Conservation (phyloP, 1,140 invertebrate species). For the Aphelenchoides besseyi region DNA sequence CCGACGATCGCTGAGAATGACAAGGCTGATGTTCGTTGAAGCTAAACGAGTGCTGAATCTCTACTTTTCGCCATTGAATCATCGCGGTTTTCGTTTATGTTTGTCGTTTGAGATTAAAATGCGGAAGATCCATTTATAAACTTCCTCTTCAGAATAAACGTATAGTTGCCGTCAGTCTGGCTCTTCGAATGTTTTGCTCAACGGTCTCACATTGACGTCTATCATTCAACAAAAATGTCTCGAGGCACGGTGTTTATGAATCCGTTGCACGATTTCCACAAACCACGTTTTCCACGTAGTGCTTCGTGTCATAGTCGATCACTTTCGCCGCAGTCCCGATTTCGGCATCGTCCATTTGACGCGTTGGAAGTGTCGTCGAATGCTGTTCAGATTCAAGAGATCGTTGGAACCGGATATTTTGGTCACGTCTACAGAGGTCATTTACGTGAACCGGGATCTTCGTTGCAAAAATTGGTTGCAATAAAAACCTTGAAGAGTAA, state of each 20-base stretch:
- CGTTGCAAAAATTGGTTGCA: slow-evolving; percentile 36
- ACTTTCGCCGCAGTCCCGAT: slow-evolving; percentile 15
- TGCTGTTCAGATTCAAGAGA: slow-evolving; percentile 28
- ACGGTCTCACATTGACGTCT: too few species aligned
- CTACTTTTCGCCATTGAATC: too few species aligned
- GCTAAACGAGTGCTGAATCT: too few species aligned
- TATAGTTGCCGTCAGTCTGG: too few species aligned
- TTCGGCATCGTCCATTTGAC: slow-evolving; percentile 10
- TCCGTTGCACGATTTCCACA: slow-evolving; percentile 5
- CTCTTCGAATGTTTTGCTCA: too few species aligned
- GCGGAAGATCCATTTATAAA: too few species aligned
- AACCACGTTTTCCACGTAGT: slow-evolving; percentile 11
- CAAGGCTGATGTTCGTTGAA: too few species aligned
- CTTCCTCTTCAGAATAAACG: too few species aligned
- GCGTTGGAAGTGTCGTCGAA: slow-evolving; percentile 24
- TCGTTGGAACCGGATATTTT: slow-evolving; percentile 49
- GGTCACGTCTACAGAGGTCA: slow-evolving; percentile 51
- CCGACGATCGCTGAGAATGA: too few species aligned
- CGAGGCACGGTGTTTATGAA: slow-evolving; percentile 1
- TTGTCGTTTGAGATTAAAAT: too few species aligned
- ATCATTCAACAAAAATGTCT: too few species aligned
- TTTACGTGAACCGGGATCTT: slow-evolving; percentile 38
- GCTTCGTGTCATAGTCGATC: slow-evolving; percentile 26
- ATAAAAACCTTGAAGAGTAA: slow-evolving; percentile 52
- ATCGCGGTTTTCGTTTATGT: too few species aligned